Conservation (phyloP, 1,140 invertebrate species). For the Acromyrmex heyeri region DNA sequence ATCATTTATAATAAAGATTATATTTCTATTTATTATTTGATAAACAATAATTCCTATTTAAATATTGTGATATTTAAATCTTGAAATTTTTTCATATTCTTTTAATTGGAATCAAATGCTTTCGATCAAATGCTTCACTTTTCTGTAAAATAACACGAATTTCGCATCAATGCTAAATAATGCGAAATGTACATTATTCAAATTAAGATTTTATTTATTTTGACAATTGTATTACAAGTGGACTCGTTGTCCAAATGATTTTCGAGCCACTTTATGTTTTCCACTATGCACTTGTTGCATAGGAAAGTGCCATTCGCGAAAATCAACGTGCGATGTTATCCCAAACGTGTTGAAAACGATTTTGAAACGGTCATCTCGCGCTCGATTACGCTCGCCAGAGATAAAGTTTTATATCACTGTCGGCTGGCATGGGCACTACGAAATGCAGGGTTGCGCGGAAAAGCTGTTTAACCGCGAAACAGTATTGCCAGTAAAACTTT, state of each 20-base stretch:
- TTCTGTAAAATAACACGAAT: too few relatives aligned
- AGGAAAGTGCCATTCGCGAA: neutral
- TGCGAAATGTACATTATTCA: slow-evolving; percentile 11
- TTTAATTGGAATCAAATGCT: neutral
- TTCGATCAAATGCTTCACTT: too few relatives aligned
- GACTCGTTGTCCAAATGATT: neutral
- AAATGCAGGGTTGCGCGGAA: slow-evolving; percentile 26
- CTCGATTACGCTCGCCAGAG: neutral
- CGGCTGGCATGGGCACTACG: neutral
- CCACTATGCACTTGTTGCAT: slow-evolving; percentile 33
- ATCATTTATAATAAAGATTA: too few relatives aligned
- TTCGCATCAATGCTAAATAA: too few relatives aligned
- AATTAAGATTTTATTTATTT: slow-evolving; percentile 6
- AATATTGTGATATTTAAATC: too few relatives aligned
- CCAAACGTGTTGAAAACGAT: neutral
- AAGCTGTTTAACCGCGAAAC: slow-evolving; percentile 46
- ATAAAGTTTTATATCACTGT: slow-evolving; percentile 61
- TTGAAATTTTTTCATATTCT: too few relatives aligned
- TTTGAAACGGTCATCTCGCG: slow-evolving; percentile 34
- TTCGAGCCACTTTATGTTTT: neutral
- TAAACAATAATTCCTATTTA: too few relatives aligned
- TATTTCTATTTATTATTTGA: too few relatives aligned
- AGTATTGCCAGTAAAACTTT: slow-evolving; percentile 29
- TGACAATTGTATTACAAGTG: neutral
- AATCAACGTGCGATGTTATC: slow-evolving; percentile 24